phyloP scores from a whole-genome alignment of 1,140 invertebrate species.

The Globodera rostochiensis region DNA sequence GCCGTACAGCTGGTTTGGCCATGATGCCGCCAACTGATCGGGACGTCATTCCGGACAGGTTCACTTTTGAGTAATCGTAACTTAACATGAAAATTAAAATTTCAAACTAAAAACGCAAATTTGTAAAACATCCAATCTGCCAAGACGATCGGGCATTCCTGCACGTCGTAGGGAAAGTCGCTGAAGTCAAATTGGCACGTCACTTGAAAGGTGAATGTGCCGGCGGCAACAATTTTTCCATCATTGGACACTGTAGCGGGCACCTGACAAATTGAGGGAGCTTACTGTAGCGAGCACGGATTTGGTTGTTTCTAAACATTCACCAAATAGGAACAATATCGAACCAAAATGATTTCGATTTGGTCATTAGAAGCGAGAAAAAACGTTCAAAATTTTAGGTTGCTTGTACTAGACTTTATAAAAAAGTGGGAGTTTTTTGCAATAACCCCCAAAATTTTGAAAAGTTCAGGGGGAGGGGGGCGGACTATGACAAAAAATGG shows the following conservation, averaged over 20 bases:
- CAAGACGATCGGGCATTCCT: constrained; percentile 65
- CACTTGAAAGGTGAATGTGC: constrained; percentile 60
- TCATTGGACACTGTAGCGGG: constrained; percentile 52
- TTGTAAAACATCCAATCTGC: constrained; percentile 59
- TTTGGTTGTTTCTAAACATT: no score
- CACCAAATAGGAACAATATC: no score
- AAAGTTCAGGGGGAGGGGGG: no score
- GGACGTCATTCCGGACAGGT: constrained; percentile 45
- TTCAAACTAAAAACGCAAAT: background rate
- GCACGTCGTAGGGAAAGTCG: constrained; percentile 57
- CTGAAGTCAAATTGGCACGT: constrained; percentile 62
- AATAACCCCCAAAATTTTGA: no score
- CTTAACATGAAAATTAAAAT: constrained; percentile 7
- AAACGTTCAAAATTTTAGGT: no score
- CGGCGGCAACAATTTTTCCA: constrained; percentile 51
- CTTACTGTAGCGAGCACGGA: no score
- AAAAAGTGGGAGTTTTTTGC: no score
- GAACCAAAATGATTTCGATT: no score
- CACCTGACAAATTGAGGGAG: constrained; percentile 12
- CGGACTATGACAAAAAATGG: no score
- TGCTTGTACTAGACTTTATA: no score
- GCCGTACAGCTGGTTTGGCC: constrained; percentile 52
- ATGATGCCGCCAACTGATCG: constrained; percentile 10
- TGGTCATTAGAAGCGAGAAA: no score
- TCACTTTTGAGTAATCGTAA: constrained; percentile 60